These are phyloP conservation scores for Pyrgus malvae DNA, from an alignment of 2,888 invertebrate species.

Conservation along the genomic window DNA sequence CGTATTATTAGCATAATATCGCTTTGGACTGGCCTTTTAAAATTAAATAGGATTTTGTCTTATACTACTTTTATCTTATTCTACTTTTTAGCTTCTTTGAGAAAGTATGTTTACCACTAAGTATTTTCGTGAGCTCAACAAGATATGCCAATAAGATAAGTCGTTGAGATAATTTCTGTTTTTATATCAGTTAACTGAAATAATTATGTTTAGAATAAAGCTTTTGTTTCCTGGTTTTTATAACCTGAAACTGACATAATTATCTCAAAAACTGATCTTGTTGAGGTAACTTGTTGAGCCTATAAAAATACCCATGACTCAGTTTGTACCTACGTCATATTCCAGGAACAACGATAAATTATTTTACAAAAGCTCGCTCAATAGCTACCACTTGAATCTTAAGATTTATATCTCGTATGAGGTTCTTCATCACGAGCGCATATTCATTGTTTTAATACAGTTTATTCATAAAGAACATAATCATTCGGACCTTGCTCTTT, in stretches of 20 bases:
- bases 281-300: background rate
- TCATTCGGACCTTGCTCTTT: slow-evolving; percentile 45
- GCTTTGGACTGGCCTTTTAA: background rate
- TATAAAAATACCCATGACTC: slow-evolving; percentile 14
- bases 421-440: slow-evolving; percentile 16
- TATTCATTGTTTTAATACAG: slow-evolving; percentile 44
- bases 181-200: no score
- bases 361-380: slow-evolving; percentile 24
- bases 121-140: no score
- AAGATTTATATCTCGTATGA: slow-evolving; percentile 27
- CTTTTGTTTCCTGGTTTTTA: no score
- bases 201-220: no score
- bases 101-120: no score
- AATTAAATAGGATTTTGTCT: no score
- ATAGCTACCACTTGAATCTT: slow-evolving; percentile 26
- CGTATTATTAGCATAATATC: background rate
- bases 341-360: slow-evolving; percentile 27
- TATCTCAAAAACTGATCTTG: background rate
- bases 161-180: no score
- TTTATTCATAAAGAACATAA: slow-evolving; percentile 46
- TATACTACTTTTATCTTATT: no score
- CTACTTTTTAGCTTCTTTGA: no score
- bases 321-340: slow-evolving; percentile 20
- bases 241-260: background rate
- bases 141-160: no score